Percentiles rank a stretch among this genome's conserved stretches.
phyloP scores from a whole-genome alignment of 1,140 invertebrate genomes.

The Oryctes rhinoceros region DNA sequence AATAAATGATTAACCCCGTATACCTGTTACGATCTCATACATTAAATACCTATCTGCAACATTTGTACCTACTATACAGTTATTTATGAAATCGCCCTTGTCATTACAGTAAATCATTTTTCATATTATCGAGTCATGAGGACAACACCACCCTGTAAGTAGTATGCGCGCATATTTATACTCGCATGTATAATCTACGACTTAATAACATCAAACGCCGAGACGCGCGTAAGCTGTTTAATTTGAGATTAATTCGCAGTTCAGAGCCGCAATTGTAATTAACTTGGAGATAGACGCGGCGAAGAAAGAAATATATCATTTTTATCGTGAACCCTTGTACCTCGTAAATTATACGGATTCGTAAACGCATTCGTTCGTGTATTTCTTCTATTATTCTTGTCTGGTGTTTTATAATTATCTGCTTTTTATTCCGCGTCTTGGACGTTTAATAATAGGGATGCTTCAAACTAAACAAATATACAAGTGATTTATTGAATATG shows the following conservation, averaged over 20 bases:
- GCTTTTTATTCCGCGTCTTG: background rate
- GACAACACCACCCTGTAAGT: background rate
- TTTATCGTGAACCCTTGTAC: conserved; percentile 16
- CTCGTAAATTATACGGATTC: conserved; percentile 23
- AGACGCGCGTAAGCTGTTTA: conserved; percentile 22
- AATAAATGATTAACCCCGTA: no score
- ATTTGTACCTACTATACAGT: background rate
- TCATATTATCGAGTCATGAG: background rate
- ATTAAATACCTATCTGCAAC: background rate
- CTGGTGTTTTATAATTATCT: conserved; percentile 7
- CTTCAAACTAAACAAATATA: background rate
- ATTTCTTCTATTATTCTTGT: conserved; percentile 7
- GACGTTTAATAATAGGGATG: conserved; percentile 20
- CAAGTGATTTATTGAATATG: background rate
- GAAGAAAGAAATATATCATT: conserved; percentile 34
- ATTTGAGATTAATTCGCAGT: conserved; percentile 28
- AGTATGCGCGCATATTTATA: background rate
- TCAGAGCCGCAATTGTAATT: conserved; percentile 19
- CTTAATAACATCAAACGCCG: conserved; percentile 17
- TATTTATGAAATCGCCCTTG: background rate
- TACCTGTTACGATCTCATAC: background rate
- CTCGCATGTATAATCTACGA: background rate
- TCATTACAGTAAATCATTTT: conserved; percentile 14
- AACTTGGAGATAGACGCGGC: background rate
- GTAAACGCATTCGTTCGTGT: background rate